Conservation (phyloP, 2,888 invertebrate species). For the Eupeodes latifasciatus region DNA sequence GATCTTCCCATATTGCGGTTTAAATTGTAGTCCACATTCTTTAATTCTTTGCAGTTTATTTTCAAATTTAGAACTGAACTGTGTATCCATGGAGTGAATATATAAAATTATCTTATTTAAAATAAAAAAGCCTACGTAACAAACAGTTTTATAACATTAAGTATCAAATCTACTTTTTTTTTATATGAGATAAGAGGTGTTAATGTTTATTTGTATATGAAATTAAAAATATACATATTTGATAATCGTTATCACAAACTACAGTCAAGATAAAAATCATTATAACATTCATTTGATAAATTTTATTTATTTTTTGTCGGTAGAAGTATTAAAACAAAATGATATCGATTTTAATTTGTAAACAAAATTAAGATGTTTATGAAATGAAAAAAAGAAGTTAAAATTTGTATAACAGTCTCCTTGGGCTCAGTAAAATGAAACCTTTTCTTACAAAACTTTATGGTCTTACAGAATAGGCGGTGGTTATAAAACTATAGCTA, state of each 20-base stretch:
- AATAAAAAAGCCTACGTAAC: background rate
- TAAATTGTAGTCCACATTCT: too few species aligned
- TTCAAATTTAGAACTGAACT: background rate
- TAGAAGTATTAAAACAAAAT: too few species aligned
- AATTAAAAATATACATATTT: background rate
- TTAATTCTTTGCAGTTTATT: too few species aligned
- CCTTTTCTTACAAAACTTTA: too few species aligned
- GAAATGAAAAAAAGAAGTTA: too few species aligned
- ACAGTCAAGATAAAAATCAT: background rate
- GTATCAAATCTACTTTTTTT: background rate
- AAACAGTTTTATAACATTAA: conserved; percentile 8
- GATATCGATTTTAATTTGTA: too few species aligned
- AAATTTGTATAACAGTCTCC: too few species aligned
- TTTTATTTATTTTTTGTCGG: background rate
- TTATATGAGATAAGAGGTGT: background rate
- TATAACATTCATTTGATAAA: background rate
- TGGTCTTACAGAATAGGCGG: too few species aligned
- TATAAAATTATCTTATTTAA: background rate
- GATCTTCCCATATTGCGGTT: too few species aligned
- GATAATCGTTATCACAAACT: background rate
- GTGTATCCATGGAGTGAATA: background rate
- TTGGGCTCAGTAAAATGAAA: too few species aligned
- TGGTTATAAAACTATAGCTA: too few species aligned
- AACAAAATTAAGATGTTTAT: too few species aligned
- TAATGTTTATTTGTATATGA: background rate